phyloP scores from a whole-genome alignment of 2,113 vertebrate genomes.

The Antennarius striatus region DNA sequence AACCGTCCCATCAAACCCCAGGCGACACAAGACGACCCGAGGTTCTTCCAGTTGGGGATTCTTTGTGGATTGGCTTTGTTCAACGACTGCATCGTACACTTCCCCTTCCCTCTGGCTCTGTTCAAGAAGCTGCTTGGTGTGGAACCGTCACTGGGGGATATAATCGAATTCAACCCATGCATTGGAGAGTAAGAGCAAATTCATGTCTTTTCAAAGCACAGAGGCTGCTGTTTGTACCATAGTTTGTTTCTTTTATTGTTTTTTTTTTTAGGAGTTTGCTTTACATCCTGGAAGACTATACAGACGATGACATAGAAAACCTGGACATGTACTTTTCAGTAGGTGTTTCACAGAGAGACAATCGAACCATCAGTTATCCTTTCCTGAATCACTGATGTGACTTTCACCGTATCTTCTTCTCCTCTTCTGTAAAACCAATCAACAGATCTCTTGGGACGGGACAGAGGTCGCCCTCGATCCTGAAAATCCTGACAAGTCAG shows the following conservation, averaged over 20 bases:
- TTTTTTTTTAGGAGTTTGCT: slow-evolving; percentile 70
- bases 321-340: slow-evolving; percentile 70
- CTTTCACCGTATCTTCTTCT: too few species aligned
- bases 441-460: slow-evolving; percentile 71
- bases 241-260: not conserved
- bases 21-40: slow-evolving; percentile 43
- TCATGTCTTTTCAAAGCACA: not conserved
- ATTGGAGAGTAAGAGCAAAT: slow-evolving; percentile 60
- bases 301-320: slow-evolving; percentile 51
- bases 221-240: not conserved
- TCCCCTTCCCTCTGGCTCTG: slow-evolving; percentile 76
- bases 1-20: slow-evolving; percentile 8
- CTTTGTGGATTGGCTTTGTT: slow-evolving; percentile 73
- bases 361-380: too few species aligned
- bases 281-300: slow-evolving; percentile 67
- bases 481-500: slow-evolving; percentile 43
- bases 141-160: slow-evolving; percentile 68
- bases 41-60: slow-evolving; percentile 74
- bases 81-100: slow-evolving; percentile 53
- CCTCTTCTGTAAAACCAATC: slow-evolving; percentile 31
- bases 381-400: not conserved
- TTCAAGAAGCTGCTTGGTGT: slow-evolving; percentile 78
- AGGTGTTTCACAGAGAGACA: slow-evolving; percentile 40
- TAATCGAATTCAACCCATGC: slow-evolving; percentile 64
- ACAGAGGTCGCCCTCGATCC: slow-evolving; percentile 65